Evolutionary conservation across 2,113 vertebrate species (phyloP), one percentile per base, ranked within the genome.

Genomic region (Synchiropus splendidus): DNA sequence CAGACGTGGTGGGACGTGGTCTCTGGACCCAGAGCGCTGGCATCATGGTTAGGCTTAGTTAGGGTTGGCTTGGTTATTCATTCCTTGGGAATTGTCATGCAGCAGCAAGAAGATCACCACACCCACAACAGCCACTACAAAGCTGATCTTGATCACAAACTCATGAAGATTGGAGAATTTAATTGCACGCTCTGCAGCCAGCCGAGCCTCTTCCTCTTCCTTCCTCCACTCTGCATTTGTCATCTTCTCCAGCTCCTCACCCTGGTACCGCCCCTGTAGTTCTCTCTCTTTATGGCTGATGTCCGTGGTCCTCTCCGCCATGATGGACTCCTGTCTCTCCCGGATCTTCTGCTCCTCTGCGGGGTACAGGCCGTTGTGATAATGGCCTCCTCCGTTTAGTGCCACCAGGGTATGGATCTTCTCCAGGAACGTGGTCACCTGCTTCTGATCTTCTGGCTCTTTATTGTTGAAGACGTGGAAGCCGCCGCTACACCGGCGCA

Each of bases 391-490:
- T 48, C 72, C 80, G 5, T 82, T 82, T 31, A 82, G 48, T 18
- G 75, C 66, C 54, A 75, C 32, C 46, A 80, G 33, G 16, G 70
- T 76, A 5, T 80, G 10, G 6, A 80, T 46, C 58, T 78, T 82
- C 5, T 52, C 48, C 15, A 76, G n/a, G 12, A 82, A 59, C 21
- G 12, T 43, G 0, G 31, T 37, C 43, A 80, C 68, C 35, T 77
- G 65, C 1, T 21, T 17, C 9, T 41, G 47, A 31, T 74, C 45
- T 2, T 61, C 12, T 0, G 2, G 11, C 11, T 54, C 21, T 32
- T 69, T 77, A 70, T 75, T 79, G 64, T 79, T 48, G 35, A 80
- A 79, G 39, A 79, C 68, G 2, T 73, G 59, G 46, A 79, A 80
- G 18, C 76, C 66, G 0, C 74, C 67, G 6, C 64, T 61, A 21